Evolutionary conservation across 2,113 vertebrate species (phyloP).

Genomic region (Talpa occidentalis): DNA sequence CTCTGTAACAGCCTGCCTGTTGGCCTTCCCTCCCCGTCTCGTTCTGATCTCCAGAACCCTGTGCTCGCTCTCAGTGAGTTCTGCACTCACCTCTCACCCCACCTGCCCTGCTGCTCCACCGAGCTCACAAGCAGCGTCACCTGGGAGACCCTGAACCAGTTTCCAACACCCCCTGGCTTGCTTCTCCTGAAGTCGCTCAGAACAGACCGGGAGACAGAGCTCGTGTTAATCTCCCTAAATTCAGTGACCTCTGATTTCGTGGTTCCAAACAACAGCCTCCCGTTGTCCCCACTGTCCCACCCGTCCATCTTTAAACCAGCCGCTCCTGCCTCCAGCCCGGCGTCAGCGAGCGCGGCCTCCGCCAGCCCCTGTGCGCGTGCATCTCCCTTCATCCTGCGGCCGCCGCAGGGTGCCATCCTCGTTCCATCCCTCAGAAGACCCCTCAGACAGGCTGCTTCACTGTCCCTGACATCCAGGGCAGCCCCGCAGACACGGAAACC

Average conservation of each 20-base stretch:
- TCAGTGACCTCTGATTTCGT: background rate
- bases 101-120: too few relatives aligned
- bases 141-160: background rate
- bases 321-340: background rate
- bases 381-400: fast-evolving
- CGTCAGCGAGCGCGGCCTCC: background rate
- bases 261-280: too few relatives aligned
- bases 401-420: background rate
- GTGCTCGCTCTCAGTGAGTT: background rate
- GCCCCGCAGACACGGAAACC: too few relatives aligned
- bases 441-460: too few relatives aligned
- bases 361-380: fast-evolving
- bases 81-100: background rate
- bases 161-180: background rate
- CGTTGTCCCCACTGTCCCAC: too few relatives aligned
- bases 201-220: fast-evolving
- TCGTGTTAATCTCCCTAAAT: background rate
- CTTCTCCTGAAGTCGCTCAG: background rate
- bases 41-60: background rate
- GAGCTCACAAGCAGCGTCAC: background rate
- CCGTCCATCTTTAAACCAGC: too few relatives aligned
- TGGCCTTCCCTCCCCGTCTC: background rate
- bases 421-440: background rate
- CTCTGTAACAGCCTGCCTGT: background rate
- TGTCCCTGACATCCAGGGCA: too few relatives aligned